Conservation (phyloP, 2,888 invertebrate species). For the Epicampocera succincta region DNA sequence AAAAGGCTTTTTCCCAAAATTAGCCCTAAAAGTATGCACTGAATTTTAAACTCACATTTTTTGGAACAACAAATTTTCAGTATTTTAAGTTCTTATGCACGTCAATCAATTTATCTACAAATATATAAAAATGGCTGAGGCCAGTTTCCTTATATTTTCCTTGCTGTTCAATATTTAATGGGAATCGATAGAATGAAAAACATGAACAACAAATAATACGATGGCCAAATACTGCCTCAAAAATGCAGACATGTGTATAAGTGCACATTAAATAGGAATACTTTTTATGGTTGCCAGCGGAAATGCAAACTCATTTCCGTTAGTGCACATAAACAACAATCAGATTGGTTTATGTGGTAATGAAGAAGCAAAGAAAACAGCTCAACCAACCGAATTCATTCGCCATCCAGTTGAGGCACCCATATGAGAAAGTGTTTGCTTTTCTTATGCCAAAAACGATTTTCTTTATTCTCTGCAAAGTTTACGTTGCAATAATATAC, state of each 20-base stretch:
- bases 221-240: not conserved
- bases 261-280: slow-evolving; percentile 43
- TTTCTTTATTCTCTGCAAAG: slow-evolving; percentile 17
- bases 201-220: slow-evolving; percentile 16
- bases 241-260: slow-evolving; percentile 10
- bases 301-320: slow-evolving; percentile 70
- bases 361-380: not conserved
- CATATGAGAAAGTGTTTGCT: slow-evolving; percentile 44
- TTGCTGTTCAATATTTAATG: slow-evolving; percentile 56
- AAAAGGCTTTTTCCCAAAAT: no score
- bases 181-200: slow-evolving; percentile 49
- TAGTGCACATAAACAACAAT: slow-evolving; percentile 61
- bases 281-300: slow-evolving; percentile 61
- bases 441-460: slow-evolving; percentile 42
- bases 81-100: not conserved
- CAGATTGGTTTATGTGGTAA: slow-evolving; percentile 16
- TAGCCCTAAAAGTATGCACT: no score
- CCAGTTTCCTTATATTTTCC: slow-evolving; percentile 20
- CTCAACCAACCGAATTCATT: slow-evolving; percentile 26
- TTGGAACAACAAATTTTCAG: not conserved
- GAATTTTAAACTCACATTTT: no score
- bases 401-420: slow-evolving; percentile 10
- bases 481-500: slow-evolving; percentile 15
- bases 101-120: slow-evolving; percentile 18
- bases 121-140: not conserved